These are phyloP conservation scores for Cataglyphis rosenhaueri DNA, from an alignment of 2,888 invertebrate species.

Conservation along the genomic window DNA sequence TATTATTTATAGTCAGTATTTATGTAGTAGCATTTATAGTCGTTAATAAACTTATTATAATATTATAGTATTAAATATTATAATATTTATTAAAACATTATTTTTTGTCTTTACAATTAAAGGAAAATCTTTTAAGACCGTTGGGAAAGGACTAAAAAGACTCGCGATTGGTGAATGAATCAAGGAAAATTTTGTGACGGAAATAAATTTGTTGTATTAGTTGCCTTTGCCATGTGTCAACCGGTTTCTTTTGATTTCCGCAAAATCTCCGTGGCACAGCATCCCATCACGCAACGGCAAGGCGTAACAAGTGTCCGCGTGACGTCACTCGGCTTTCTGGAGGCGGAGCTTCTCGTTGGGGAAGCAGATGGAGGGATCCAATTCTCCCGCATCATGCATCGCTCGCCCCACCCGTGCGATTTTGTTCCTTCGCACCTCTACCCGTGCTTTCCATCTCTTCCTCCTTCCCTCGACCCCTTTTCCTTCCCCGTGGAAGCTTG, in stretches of 20 bases:
- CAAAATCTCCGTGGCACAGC: conserved; percentile 40
- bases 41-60: neutral
- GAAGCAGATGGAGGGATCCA: conserved; percentile 78
- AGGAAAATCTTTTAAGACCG: neutral
- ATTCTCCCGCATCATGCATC: conserved; percentile 73
- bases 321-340: conserved; percentile 83
- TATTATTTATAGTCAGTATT: no score
- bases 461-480: conserved; percentile 65
- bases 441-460: conserved; percentile 67
- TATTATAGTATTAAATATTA: no score
- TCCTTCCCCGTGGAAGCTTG: conserved; percentile 43
- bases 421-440: conserved; percentile 71
- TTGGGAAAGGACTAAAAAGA: neutral
- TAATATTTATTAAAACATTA: neutral
- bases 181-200: neutral
- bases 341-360: conserved; percentile 82
- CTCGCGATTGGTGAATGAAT: neutral
- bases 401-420: conserved; percentile 76
- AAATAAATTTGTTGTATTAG: neutral
- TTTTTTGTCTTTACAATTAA: neutral
- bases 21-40: no score
- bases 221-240: neutral
- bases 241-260: conserved; percentile 17
- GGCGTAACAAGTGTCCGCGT: conserved; percentile 85
- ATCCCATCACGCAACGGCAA: conserved; percentile 68